phyloP scores from a whole-genome alignment of 2,797 vertebrate genomes.

The Channa striata region DNA sequence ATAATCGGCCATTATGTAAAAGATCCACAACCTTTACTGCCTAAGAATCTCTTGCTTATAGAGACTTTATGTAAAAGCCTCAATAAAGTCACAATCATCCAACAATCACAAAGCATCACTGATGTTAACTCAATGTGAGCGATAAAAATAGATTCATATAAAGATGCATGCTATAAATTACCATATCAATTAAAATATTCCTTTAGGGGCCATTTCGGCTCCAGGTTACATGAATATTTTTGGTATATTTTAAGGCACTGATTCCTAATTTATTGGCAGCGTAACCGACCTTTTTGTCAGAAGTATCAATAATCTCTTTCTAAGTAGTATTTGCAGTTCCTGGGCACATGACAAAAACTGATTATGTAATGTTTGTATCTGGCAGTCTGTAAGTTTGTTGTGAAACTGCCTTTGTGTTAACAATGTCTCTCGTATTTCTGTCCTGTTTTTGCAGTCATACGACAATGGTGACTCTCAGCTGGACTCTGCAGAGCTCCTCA shows the following conservation, averaged over 20 bases:
- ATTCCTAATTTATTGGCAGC: neutral
- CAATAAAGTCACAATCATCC: too few relatives aligned
- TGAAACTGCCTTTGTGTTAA: neutral
- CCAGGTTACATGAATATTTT: neutral
- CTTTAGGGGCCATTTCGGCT: conserved; percentile 4
- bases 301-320: neutral
- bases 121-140: neutral
- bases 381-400: neutral
- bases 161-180: neutral
- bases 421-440: neutral
- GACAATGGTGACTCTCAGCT: conserved; percentile 93
- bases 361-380: neutral
- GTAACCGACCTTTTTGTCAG: neutral
- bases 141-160: neutral
- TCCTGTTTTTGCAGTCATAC: conserved; percentile 84
- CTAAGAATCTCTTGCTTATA: conserved; percentile 5
- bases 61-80: neutral
- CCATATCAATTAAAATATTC: neutral
- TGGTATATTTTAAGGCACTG: neutral
- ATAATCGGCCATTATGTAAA: neutral
- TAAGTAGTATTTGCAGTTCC: neutral
- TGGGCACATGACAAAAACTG: neutral
- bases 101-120: conserved; percentile 5
- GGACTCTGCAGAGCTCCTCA: conserved; percentile 95
- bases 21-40: neutral